These are phyloP conservation scores for Anser brachyrhynchus DNA, from an alignment of 2,113 vertebrate species.

Conservation along the genomic window DNA sequence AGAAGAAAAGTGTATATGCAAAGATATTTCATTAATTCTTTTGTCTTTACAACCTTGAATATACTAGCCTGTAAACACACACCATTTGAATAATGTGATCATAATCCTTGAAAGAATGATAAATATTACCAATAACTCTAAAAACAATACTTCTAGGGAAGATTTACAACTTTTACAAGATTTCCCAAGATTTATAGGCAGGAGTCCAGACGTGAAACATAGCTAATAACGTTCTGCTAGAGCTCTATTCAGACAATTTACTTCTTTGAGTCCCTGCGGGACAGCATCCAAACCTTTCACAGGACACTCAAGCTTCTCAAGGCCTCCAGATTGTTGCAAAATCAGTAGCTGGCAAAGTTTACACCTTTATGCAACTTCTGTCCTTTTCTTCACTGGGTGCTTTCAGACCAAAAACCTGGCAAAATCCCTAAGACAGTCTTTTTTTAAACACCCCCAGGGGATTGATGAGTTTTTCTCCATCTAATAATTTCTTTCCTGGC, in stretches of 20 bases:
- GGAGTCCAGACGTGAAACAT: background rate
- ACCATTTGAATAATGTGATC: background rate
- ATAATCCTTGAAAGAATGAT: background rate
- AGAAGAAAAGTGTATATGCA: background rate
- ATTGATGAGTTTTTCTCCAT: background rate
- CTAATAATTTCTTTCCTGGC: background rate
- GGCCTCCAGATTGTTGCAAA: background rate
- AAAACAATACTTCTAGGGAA: background rate
- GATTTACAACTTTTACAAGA: background rate
- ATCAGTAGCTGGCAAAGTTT: background rate
- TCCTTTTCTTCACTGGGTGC: background rate
- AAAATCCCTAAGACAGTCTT: background rate
- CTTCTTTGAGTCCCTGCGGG: background rate
- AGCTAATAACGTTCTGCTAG: background rate
- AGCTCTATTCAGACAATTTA: background rate
- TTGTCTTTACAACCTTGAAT: background rate
- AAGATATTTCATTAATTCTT: background rate
- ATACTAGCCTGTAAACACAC: background rate
- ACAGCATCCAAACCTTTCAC: background rate
- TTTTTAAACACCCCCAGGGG: background rate
- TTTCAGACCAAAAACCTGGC: background rate
- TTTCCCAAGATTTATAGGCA: background rate
- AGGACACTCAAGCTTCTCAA: background rate
- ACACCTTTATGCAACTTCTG: background rate
- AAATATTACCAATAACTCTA: background rate